These are phyloP conservation scores for Brachylomia viminalis DNA, from an alignment of 2,888 invertebrate genomes.

Conservation along the genomic window DNA sequence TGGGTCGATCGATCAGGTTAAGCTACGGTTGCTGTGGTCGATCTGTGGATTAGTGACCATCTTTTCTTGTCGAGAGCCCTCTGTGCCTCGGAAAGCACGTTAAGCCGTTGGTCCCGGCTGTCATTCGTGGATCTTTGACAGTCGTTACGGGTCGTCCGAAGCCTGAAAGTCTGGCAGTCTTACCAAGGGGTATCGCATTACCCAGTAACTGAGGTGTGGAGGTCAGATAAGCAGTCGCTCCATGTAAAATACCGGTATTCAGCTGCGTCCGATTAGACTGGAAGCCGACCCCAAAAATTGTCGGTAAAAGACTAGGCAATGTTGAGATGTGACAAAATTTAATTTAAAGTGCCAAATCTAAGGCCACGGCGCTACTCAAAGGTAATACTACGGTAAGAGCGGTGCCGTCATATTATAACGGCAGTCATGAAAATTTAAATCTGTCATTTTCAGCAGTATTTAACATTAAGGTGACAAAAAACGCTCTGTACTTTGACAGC, in stretches of 20 bases:
- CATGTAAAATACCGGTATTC: neutral
- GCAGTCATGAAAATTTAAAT: too few species aligned
- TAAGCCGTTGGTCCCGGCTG: neutral
- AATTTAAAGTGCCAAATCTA: neutral
- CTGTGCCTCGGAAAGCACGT: neutral
- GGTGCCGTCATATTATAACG: too few species aligned
- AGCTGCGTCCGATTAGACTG: too few species aligned
- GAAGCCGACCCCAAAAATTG: too few species aligned
- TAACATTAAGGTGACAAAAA: too few species aligned
- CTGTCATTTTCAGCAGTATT: too few species aligned
- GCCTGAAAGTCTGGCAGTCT: neutral
- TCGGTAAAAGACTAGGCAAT: too few species aligned
- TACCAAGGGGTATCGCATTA: too few species aligned
- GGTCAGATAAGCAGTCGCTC: too few species aligned
- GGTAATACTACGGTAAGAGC: neutral
- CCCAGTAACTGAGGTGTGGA: too few species aligned
- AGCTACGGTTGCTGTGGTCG: neutral
- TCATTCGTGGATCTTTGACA: neutral
- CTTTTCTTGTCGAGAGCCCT: neutral
- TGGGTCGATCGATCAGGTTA: neutral
- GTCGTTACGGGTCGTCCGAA: neutral
- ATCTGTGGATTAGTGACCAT: neutral
- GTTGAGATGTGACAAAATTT: neutral
- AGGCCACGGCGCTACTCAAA: neutral
- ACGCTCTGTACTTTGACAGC: too few species aligned